phyloP scores from a whole-genome alignment of 2,797 vertebrate species.

The Sardinella longiceps region DNA sequence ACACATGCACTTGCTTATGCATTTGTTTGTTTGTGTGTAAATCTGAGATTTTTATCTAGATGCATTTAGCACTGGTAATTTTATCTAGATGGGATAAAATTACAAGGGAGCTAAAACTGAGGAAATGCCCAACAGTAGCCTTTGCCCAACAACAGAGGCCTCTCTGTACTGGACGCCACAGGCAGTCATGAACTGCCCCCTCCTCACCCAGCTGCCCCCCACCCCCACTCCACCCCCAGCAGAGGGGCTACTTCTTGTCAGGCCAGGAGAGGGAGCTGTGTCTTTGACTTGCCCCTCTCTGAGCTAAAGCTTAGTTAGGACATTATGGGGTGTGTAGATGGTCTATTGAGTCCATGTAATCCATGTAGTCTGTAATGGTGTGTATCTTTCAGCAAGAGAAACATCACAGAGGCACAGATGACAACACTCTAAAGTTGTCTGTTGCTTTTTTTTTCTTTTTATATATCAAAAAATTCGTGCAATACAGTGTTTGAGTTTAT shows the following conservation, averaged over 20 bases:
- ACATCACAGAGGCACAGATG: slow-evolving; percentile 61
- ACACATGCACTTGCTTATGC: not conserved
- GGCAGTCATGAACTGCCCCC: not conserved
- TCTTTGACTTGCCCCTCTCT: not conserved
- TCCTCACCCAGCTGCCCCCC: not conserved
- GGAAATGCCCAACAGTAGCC: not conserved
- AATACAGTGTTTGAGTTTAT: slow-evolving; percentile 83
- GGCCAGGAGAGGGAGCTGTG: slow-evolving; percentile 20
- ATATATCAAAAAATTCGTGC: slow-evolving; percentile 82
- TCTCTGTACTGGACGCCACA: slow-evolving; percentile 4
- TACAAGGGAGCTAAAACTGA: not conserved
- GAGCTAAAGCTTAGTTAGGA: not conserved
- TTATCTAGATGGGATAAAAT: no score
- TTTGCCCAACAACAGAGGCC: not conserved
- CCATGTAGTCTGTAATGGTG: not conserved
- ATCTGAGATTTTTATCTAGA: not conserved
- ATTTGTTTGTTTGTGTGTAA: not conserved
- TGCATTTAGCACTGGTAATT: not conserved
- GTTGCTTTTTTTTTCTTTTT: slow-evolving; percentile 59
- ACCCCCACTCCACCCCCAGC: not conserved
- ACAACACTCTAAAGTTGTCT: slow-evolving; percentile 70
- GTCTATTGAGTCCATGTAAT: not conserved
- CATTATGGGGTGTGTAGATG: not conserved
- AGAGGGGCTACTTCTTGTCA: not conserved
- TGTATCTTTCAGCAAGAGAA: not conserved